Conservation (phyloP, 2,113 vertebrate genomes). For the Okapia johnstoni region DNA sequence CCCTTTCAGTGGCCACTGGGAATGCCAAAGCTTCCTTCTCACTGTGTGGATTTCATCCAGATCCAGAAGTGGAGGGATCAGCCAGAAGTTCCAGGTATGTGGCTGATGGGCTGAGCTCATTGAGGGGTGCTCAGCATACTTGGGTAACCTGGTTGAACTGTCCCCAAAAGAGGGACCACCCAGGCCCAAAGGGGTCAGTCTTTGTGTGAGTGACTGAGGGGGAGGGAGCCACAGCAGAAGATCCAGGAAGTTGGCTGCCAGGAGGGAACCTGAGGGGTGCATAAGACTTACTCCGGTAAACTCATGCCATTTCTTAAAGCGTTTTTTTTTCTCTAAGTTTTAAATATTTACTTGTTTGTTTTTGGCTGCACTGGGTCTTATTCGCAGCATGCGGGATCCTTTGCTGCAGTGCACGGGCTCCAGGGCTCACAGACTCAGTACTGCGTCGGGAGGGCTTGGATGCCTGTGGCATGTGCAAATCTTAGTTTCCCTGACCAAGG, state of each 20-base stretch:
- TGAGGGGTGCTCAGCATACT: background rate
- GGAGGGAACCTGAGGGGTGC: background rate
- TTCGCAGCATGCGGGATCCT: accelerated
- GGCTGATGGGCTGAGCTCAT: background rate
- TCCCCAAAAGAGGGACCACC: background rate
- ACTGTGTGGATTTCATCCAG: background rate
- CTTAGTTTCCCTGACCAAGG: background rate
- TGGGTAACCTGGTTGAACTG: background rate
- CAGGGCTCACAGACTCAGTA: background rate
- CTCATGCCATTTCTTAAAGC: background rate
- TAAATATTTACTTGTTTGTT: background rate
- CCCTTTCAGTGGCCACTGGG: background rate
- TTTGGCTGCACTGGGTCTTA: background rate
- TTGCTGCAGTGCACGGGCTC: accelerated
- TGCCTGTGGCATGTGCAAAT: background rate
- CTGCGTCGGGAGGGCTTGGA: background rate
- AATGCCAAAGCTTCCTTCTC: background rate
- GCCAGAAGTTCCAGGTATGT: background rate
- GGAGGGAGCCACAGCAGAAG: background rate
- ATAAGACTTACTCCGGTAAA: background rate
- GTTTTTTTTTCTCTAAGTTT: accelerated
- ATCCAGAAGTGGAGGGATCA: background rate
- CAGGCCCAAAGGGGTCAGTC: background rate
- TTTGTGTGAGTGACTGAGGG: background rate
- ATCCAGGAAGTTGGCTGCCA: background rate